phyloP scores from a whole-genome alignment of 2,888 invertebrate genomes.

The Cyaniris semiargus region DNA sequence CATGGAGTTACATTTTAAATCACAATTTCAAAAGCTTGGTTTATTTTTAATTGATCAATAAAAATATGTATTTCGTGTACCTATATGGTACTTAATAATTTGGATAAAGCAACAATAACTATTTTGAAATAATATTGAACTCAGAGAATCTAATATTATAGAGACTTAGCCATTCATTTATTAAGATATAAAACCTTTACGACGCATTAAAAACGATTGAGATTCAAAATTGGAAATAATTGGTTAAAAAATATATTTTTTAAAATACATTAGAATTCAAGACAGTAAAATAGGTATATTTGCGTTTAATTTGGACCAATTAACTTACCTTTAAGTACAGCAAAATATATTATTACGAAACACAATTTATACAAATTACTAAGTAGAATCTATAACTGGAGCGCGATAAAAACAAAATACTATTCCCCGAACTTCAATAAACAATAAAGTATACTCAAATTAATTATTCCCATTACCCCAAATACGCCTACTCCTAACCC shows the following conservation, averaged over 20 bases:
- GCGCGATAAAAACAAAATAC: neutral
- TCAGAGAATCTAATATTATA: too few species aligned
- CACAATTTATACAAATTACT: neutral
- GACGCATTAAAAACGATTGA: neutral
- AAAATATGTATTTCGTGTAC: too few species aligned
- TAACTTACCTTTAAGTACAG: neutral
- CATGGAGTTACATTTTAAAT: neutral
- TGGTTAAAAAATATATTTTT: neutral
- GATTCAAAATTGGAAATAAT: neutral
- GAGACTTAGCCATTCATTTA: too few species aligned
- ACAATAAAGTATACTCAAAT: constrained; percentile 20
- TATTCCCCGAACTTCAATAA: neutral
- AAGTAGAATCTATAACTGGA: neutral
- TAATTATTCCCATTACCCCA: constrained; percentile 20
- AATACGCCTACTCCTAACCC: neutral
- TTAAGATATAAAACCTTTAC: neutral
- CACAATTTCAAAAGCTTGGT: too few species aligned
- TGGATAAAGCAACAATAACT: too few species aligned
- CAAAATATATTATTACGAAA: neutral
- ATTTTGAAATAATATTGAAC: too few species aligned
- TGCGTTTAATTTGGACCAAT: neutral
- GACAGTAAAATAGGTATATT: neutral
- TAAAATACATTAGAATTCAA: neutral
- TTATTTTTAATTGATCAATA: too few species aligned
- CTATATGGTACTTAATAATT: too few species aligned